A percentile compares a stretch with the other conserved stretches of the same genome.
Evolutionary conservation across 1,140 invertebrate genomes (phyloP).

Genomic region (Holcopasites calliopsidis): DNA sequence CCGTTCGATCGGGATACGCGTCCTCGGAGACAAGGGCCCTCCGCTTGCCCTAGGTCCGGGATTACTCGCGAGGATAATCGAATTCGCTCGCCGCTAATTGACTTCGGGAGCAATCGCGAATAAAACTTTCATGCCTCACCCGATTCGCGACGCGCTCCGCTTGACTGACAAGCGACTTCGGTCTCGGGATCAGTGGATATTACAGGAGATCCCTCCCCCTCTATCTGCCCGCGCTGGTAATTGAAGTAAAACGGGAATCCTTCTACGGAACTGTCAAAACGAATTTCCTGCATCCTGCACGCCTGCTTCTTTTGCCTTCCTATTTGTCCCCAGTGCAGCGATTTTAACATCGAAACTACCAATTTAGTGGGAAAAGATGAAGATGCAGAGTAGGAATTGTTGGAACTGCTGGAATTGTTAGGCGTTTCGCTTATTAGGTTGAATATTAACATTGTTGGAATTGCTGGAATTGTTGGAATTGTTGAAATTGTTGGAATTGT

Average conservation of each 20-base stretch:
- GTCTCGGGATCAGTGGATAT: constrained; percentile 5
- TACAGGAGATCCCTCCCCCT: constrained; percentile 1
- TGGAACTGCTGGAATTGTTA: no score
- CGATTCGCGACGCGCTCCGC: constrained; percentile 41
- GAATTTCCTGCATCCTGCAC: not conserved
- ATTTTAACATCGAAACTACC: no score
- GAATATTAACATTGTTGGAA: no score
- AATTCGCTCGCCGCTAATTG: constrained; percentile 58
- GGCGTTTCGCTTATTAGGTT: no score
- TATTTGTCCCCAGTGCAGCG: not conserved
- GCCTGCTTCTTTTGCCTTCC: not conserved
- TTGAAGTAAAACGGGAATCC: constrained; percentile 18
- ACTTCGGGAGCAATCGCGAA: constrained; percentile 57
- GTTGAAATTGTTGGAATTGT: no score
- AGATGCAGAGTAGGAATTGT: no score
- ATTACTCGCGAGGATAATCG: constrained; percentile 58
- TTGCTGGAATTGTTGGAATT: no score
- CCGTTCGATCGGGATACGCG: constrained; percentile 71
- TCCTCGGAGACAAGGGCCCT: constrained; percentile 52
- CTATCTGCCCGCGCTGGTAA: constrained; percentile 6
- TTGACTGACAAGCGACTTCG: constrained; percentile 52
- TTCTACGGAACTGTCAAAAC: not conserved
- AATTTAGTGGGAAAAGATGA: no score
- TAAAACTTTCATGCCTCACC: constrained; percentile 57
- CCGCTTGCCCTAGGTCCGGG: constrained; percentile 65